These are phyloP conservation scores for Urocyon cinereoargenteus DNA, from an alignment of 2,797 vertebrate species.

Conservation along the genomic window DNA sequence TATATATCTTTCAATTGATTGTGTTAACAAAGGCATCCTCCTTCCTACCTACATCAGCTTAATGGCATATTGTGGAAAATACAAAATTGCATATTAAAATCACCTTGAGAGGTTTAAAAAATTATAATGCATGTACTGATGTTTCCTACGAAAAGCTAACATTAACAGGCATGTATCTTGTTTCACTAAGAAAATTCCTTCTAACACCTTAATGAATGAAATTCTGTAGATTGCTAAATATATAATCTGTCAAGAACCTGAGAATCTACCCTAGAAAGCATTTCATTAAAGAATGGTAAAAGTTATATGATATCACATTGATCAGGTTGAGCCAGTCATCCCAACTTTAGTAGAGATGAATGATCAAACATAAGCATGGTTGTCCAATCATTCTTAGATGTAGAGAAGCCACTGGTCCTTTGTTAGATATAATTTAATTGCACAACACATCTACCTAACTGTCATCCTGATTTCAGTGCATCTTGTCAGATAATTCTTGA, in stretches of 20 bases:
- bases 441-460: not conserved
- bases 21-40: slow-evolving; percentile 4
- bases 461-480: slow-evolving; percentile 45
- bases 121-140: not conserved
- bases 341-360: not conserved
- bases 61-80: slow-evolving; percentile 23
- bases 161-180: not conserved
- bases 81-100: slow-evolving; percentile 53
- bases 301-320: not conserved
- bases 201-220: not conserved
- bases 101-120: slow-evolving; percentile 21
- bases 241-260: not conserved
- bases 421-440: slow-evolving; percentile 58
- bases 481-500: slow-evolving; percentile 66
- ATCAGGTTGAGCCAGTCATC: not conserved
- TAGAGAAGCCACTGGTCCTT: not conserved
- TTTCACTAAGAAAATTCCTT: slow-evolving; percentile 10
- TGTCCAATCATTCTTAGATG: not conserved
- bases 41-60: slow-evolving; percentile 28
- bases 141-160: slow-evolving; percentile 8
- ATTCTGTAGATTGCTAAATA: not conserved
- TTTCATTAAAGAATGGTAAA: slow-evolving; percentile 6
- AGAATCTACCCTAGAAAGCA: slow-evolving; percentile 30
- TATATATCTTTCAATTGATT: slow-evolving; percentile 52
- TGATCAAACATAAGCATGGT: not conserved